Evolutionary conservation across 2,113 vertebrate species (phyloP), one percentile per base, ranked within the genome.

Genomic region (Saccopteryx bilineata): DNA sequence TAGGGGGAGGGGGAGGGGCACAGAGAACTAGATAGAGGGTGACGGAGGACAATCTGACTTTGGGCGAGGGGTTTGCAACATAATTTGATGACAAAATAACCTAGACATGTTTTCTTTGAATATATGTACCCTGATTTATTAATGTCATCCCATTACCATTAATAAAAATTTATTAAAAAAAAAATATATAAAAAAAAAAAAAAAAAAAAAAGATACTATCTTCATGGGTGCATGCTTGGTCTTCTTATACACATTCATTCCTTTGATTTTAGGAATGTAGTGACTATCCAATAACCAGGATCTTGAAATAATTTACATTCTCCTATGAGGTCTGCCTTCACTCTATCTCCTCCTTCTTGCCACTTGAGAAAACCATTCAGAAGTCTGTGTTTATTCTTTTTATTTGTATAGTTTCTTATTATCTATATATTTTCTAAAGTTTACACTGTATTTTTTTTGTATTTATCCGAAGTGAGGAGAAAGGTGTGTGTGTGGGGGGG

Each of bases 231-330:
- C 10, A 11, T 17, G 21, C 9, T 11, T 11, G 63, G 60, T 31
- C 31, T 9, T 78, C 31, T 56, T 81, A 39, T 18, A 48, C 17
- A 8, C 52, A 66, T 88, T 74, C 5, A 56, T 52, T 90, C 5
- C 18, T 82, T 91, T 56, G 39, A 69, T 68, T 89, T 86, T n/a
- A 60, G 80, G 39, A 79, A 26, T n/a, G n/a, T 60, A 31, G 50
- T 56, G 65, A 86, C 12, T 21, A 93, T 14, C 5, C 39, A 23
- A 33, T 60, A 58, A 75, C 17, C 46, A 28, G 31, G 15, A 66
- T 83, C 72, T 61, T 80, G 54, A 78, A 82, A 58, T 84, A 87
- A 93, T 52, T 90, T 74, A 28, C 26, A 12, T 56, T 66, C 39
- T 60, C 61, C 10, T 65, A 23, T 79, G 28, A 68, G 11, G 65